phyloP scores from a whole-genome alignment of 2,113 vertebrate genomes.

The Callopanchax toddi region DNA sequence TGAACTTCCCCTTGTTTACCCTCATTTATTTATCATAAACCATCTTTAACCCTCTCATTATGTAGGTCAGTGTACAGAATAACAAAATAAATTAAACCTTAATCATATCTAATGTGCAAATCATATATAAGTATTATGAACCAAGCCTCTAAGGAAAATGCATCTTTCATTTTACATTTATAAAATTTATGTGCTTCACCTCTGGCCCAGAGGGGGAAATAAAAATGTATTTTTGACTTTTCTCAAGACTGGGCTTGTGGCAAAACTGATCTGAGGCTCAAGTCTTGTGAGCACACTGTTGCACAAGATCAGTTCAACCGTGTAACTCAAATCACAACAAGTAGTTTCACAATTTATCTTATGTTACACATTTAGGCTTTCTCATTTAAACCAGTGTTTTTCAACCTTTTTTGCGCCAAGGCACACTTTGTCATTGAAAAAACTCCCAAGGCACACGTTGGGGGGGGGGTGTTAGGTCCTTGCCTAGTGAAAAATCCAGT shows the following conservation, averaged over 20 bases:
- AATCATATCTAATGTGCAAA: neutral
- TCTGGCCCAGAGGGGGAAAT: neutral
- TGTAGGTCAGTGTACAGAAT: neutral
- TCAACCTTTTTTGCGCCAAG: too few relatives aligned
- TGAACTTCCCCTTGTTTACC: too few relatives aligned
- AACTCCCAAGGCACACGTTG: too few relatives aligned
- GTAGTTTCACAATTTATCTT: neutral
- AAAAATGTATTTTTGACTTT: conserved; percentile 1
- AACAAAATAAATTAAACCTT: neutral
- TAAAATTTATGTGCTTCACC: neutral
- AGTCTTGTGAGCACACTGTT: conserved; percentile 14
- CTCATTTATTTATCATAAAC: too few relatives aligned
- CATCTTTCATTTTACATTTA: neutral
- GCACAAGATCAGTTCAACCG: conserved; percentile 3
- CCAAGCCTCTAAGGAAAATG: conserved; percentile 7
- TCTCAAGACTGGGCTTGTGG: conserved; percentile 53
- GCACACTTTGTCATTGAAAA: too few relatives aligned
- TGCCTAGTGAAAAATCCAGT: too few relatives aligned
- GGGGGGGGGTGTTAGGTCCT: too few relatives aligned
- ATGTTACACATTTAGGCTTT: neutral
- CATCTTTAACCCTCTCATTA: too few relatives aligned
- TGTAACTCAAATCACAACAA: neutral
- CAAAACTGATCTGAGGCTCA: conserved; percentile 1
- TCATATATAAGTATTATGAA: neutral
- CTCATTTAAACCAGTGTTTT: too few relatives aligned